phyloP scores from a whole-genome alignment of 2,888 invertebrate species.

The Anthophora plumipes region DNA sequence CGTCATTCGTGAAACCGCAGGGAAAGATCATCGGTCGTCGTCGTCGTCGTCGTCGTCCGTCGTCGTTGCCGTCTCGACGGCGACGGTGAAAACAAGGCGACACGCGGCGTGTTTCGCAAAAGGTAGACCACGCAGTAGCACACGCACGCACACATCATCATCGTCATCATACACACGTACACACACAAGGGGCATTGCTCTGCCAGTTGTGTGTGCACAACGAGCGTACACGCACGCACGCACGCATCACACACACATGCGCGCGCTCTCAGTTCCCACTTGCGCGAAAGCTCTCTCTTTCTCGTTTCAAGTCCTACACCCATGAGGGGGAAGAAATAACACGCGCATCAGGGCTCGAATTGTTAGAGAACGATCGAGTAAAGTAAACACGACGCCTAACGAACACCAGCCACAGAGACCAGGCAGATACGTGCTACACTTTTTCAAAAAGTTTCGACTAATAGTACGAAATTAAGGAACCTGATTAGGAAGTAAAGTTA shows the following conservation, averaged over 20 bases:
- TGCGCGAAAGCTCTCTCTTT: constrained; percentile 7
- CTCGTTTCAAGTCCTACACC: neutral
- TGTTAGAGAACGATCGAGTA: constrained; percentile 40
- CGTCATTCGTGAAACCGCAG: constrained; percentile 15
- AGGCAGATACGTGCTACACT: neutral
- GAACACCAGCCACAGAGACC: neutral
- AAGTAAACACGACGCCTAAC: constrained; percentile 3
- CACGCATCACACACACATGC: neutral
- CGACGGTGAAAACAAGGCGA: constrained; percentile 25
- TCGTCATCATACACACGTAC: too few relatives aligned
- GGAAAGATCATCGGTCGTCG: constrained; percentile 21
- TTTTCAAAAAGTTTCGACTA: constrained; percentile 6
- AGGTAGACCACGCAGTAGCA: neutral
- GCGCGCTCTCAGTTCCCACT: neutral
- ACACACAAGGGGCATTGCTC: too few relatives aligned
- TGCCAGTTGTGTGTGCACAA: too few relatives aligned
- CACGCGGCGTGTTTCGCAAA: constrained; percentile 17
- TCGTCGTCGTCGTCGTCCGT: constrained; percentile 3
- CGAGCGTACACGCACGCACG: too few relatives aligned
- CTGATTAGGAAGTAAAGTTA: constrained; percentile 4
- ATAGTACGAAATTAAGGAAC: neutral
- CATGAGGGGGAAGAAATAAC: constrained; percentile 22
- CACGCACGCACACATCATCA: constrained; percentile 1
- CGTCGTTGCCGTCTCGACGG: neutral
- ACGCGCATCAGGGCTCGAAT: constrained; percentile 17